Evolutionary conservation across 2,113 vertebrate species (phyloP), one percentile per base, ranked within the genome.

Genomic region (Melanocharis versteri): DNA sequence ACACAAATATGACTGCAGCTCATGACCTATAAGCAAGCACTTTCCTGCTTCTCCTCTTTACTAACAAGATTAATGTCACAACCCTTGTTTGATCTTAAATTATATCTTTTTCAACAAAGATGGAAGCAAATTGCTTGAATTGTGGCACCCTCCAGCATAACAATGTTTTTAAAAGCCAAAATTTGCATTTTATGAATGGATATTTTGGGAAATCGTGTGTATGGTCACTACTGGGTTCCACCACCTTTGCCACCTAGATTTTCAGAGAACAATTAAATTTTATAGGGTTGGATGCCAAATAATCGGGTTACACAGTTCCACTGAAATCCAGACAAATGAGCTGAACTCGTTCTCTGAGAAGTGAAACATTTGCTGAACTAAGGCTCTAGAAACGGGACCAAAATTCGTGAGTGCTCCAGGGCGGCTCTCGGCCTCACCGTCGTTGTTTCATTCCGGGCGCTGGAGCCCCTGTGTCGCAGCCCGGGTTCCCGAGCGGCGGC

Each of bases 401-500:
- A 5, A 26, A 6, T 24, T 13, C 7, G 28, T 1, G 31, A 12
- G 19, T 33, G 0, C 4, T 11, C 7, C 21, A 10, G 77, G 35
- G 7, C 2, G 26, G 10, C n/a, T 10, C 19, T 39, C 18, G 13
- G 3, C 7, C 30, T 83, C 22, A 4, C 5, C 12, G 4, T 10
- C 39, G 7, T 0, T 21, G 5, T 8, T 81, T 48, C 24, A 6
- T 24, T 48, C 15, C 14, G 40, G 28, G 57, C 45, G 27, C 15
- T 21, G 8, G 35, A 35, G 7, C 13, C 33, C 20, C 21, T 11
- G 1, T 30, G 50, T 2, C 14, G 71, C 9, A 45, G 44, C 45
- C 45, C 19, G 8, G 20, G 45, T 45, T 45, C 8, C 45, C 39
- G 39, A 40, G 39, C 39, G 39, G 39, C 39, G 39, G 39, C 39